Percentiles rank a stretch among this genome's conserved stretches.
These are phyloP conservation scores for Grus americana DNA, from an alignment of 2,113 vertebrate genomes.

Conservation along the genomic window DNA sequence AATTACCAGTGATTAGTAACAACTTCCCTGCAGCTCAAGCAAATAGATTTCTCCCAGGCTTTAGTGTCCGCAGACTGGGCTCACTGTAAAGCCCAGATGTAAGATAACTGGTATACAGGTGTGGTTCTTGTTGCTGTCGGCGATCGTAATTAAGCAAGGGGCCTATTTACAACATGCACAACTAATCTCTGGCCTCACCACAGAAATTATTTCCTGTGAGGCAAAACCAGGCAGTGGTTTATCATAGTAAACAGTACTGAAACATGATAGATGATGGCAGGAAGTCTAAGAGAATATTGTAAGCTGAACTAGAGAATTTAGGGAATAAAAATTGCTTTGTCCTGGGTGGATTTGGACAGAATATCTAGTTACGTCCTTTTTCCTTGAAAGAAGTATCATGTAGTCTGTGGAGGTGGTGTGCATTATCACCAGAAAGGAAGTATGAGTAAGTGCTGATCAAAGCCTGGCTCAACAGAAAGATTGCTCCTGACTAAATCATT, in stretches of 20 bases:
- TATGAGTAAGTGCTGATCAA: neutral
- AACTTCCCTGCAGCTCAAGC: neutral
- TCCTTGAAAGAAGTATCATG: neutral
- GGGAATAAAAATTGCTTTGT: neutral
- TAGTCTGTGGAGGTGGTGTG: neutral
- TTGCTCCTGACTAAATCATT: neutral
- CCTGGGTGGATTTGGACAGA: neutral
- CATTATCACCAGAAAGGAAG: neutral
- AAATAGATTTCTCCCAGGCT: neutral
- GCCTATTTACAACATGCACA: neutral
- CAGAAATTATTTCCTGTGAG: neutral
- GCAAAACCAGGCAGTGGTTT: neutral
- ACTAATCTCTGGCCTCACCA: neutral
- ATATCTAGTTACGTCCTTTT: neutral
- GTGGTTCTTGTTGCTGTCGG: neutral
- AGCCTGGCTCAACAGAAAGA: neutral
- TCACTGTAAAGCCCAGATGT: neutral
- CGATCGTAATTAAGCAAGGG: neutral
- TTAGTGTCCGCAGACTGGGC: neutral
- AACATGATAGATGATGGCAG: neutral
- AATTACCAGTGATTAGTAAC: neutral
- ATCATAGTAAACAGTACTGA: neutral
- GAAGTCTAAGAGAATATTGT: neutral
- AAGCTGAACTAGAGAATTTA: neutral
- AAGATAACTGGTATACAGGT: neutral